These are phyloP conservation scores for Lonchura striata DNA, from an alignment of 2,113 vertebrate species.

Conservation along the genomic window DNA sequence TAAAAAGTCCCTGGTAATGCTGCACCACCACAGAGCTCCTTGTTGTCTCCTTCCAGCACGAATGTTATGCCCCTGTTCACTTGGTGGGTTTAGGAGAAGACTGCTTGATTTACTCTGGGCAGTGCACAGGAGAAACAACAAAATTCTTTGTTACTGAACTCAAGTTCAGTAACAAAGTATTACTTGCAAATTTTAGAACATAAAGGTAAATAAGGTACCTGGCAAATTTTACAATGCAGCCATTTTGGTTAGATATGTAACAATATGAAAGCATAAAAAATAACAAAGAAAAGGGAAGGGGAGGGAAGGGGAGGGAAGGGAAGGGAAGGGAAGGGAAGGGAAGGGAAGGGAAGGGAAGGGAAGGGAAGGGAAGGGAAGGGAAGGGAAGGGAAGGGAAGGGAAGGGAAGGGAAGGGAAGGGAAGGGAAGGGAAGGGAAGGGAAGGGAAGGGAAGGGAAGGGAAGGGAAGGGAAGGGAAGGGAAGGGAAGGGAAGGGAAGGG, in stretches of 20 bases:
- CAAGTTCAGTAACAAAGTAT: accelerated
- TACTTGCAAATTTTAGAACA: neutral
- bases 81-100: neutral
- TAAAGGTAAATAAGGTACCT: neutral
- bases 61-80: accelerated
- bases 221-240: neutral
- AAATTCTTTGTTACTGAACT: too few relatives aligned
- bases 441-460: too few relatives aligned
- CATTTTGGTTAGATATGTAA: neutral
- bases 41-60: neutral
- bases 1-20: neutral
- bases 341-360: too few relatives aligned
- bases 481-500: too few relatives aligned
- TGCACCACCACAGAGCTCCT: neutral
- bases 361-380: too few relatives aligned
- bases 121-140: neutral
- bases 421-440: too few relatives aligned
- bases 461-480: too few relatives aligned
- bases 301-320: too few relatives aligned
- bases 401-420: too few relatives aligned
- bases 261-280: neutral
- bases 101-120: neutral
- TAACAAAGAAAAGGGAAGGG: neutral
- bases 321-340: too few relatives aligned
- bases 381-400: too few relatives aligned